A percentile compares a stretch with the other conserved stretches of the same genome.
Evolutionary conservation across 2,888 invertebrate species (phyloP).

Genomic region (Timema podura): DNA sequence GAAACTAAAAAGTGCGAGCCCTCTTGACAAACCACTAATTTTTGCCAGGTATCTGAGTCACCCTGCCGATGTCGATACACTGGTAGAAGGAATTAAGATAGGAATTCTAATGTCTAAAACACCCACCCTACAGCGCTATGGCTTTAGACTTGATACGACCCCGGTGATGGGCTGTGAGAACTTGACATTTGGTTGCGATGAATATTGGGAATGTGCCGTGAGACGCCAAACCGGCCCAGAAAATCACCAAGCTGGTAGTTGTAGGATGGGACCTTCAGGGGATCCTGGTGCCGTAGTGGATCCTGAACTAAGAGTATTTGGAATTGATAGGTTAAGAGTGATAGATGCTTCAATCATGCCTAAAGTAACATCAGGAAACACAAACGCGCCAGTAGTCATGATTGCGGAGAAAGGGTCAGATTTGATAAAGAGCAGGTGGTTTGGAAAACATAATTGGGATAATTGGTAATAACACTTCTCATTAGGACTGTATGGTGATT

Average conservation of each 20-base stretch:
- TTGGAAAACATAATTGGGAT: no score
- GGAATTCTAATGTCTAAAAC: conserved; percentile 68
- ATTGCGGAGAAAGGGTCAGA: conserved; percentile 52
- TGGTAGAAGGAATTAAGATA: conserved; percentile 81
- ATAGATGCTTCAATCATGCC: conserved; percentile 58
- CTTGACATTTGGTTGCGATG: conserved; percentile 63
- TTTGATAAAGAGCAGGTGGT: conserved; percentile 31
- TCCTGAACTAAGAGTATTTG: conserved; percentile 48
- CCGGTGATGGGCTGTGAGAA: conserved; percentile 71
- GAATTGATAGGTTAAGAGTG: conserved; percentile 49
- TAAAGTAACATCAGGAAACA: conserved; percentile 52
- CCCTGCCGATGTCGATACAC: conserved; percentile 70
- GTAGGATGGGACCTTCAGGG: conserved; percentile 56
- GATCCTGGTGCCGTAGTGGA: conserved; percentile 59
- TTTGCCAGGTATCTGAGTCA: conserved; percentile 77
- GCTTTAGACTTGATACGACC: conserved; percentile 69
- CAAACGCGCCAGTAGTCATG: conserved; percentile 56
- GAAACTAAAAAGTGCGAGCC: conserved; percentile 61
- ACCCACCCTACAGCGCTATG: conserved; percentile 55
- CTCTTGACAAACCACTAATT: conserved; percentile 76
- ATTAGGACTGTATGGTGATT: no score
- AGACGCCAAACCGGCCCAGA: conserved; percentile 58
- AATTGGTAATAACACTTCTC: no score
- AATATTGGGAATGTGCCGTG: conserved; percentile 59
- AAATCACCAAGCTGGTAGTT: conserved; percentile 62